Evolutionary conservation across 2,113 vertebrate species (phyloP), one percentile per base, ranked within the genome.

Genomic region (Ophthalmolycus amberensis): DNA sequence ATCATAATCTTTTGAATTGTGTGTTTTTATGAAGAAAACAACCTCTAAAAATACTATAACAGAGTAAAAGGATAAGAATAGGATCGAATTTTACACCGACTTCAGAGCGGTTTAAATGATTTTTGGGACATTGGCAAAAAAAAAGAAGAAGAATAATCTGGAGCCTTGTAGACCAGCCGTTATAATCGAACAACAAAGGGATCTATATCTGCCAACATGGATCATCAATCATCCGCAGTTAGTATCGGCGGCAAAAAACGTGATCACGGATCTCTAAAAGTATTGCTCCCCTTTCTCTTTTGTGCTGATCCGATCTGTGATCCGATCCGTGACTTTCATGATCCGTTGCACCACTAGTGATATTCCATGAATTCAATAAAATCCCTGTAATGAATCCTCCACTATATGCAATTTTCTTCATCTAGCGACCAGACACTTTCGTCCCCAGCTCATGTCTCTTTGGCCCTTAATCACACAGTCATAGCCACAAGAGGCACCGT

Each of bases 381-480:
- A 82, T 46, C n/a, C 54, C 66, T 46, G 16, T 67, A 81, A 75
- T 63, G 32, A 34, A 68, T 48, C 58, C 46, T 78, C 12, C 32
- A 75, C 79, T 77, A 72, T 58, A 54, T 72, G 34, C 32, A 69
- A 66, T 86, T 69, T 65, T 83, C 44, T 74, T 72, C 70, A 38
- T 88, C 56, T 34, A 29, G 27, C 14, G 16, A 59, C 72, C 65
- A 82, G 22, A 69, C 63, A 40, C 22, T 38, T 72, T 59, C 79
- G 69, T 66, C 64, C 80, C 56, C 25, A 25, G 16, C 56, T 8
- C 76, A 34, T 63, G 85, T 83, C 84, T 85, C 67, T 46, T 46
- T 3, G 64, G 66, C 71, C 81, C 74, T 84, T 70, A 25, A 84
- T 88, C 77, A 84, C 73, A 63, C 56, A 91, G 86, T 82, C 80